Evolutionary conservation across 2,113 vertebrate genomes (phyloP).

Genomic region (Brachypteracias leptosomus): DNA sequence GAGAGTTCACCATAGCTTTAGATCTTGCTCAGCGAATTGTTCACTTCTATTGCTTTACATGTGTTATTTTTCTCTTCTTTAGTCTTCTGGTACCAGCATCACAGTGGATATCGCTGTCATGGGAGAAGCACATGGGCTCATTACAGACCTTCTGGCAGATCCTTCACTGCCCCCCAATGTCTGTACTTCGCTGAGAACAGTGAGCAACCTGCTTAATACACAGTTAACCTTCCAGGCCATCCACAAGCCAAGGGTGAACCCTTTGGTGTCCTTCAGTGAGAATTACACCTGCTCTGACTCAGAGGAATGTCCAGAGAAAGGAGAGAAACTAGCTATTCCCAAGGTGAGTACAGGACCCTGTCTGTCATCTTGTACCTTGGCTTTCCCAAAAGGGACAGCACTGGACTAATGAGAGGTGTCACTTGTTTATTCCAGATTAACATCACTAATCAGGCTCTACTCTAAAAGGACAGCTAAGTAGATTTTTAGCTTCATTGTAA

Average conservation of each 20-base stretch:
- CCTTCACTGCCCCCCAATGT: constrained; percentile 91
- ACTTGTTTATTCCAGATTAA: not conserved
- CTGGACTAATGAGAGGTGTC: not conserved
- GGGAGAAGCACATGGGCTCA: constrained; percentile 97
- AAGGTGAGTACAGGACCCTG: constrained; percentile 77
- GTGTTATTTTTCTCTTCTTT: not conserved
- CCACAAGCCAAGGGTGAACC: constrained; percentile 84
- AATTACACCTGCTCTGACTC: constrained; percentile 90
- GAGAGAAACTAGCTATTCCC: constrained; percentile 89
- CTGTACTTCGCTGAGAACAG: constrained; percentile 89
- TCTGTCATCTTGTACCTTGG: not conserved
- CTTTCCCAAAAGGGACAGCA: not conserved
- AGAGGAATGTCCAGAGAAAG: constrained; percentile 88
- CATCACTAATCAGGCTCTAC: not conserved
- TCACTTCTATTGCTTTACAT: not conserved
- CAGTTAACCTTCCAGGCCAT: constrained; percentile 94
- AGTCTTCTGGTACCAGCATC: constrained; percentile 95
- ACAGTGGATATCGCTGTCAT: constrained; percentile 96
- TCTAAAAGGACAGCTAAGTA: not conserved
- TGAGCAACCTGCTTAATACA: constrained; percentile 94
- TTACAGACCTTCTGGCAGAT: constrained; percentile 94
- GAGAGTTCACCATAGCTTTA: not conserved
- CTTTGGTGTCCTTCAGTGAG: constrained; percentile 83
- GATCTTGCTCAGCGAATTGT: not conserved
- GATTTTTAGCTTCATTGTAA: not conserved